A percentile compares a stretch with the other conserved stretches of the same genome.
Conservation (phyloP, 2,888 invertebrate species). For the Oxycera nigricornis region DNA sequence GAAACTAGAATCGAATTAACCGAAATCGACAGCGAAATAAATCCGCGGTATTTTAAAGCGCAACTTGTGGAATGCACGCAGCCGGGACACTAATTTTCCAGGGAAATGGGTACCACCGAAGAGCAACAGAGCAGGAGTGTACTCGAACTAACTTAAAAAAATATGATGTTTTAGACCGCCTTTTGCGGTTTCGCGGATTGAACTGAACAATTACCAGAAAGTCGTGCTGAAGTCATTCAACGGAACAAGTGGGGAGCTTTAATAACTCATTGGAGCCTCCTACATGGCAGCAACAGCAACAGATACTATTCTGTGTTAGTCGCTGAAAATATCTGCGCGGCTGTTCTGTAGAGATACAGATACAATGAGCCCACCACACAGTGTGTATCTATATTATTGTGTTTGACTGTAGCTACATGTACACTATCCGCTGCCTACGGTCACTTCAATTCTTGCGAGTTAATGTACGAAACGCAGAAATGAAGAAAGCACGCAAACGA, state of each 20-base stretch:
- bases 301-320: background rate
- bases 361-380: background rate
- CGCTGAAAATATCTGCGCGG: background rate
- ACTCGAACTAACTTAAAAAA: background rate
- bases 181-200: slow-evolving; percentile 41
- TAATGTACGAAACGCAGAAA: background rate
- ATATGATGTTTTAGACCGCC: slow-evolving; percentile 37
- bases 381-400: background rate
- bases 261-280: slow-evolving; percentile 24
- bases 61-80: slow-evolving; percentile 28
- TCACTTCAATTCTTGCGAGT: slow-evolving; percentile 4
- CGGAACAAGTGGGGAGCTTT: slow-evolving; percentile 39
- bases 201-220: slow-evolving; percentile 41
- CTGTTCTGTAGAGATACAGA: background rate
- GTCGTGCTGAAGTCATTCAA: slow-evolving; percentile 44
- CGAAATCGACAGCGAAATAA: slow-evolving; percentile 1
- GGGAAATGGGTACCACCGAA: background rate
- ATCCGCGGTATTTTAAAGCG: background rate
- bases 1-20: background rate
- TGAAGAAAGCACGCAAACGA: slow-evolving; percentile 22
- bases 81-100: background rate
- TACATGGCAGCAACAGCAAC: slow-evolving; percentile 6
- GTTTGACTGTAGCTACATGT: background rate
- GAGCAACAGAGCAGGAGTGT: background rate
- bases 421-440: slow-evolving; percentile 11